A percentile compares a stretch with the other conserved stretches of the same genome.
These are phyloP conservation scores for Mythimna pallens DNA, from an alignment of 2,888 invertebrate genomes.

Conservation along the genomic window DNA sequence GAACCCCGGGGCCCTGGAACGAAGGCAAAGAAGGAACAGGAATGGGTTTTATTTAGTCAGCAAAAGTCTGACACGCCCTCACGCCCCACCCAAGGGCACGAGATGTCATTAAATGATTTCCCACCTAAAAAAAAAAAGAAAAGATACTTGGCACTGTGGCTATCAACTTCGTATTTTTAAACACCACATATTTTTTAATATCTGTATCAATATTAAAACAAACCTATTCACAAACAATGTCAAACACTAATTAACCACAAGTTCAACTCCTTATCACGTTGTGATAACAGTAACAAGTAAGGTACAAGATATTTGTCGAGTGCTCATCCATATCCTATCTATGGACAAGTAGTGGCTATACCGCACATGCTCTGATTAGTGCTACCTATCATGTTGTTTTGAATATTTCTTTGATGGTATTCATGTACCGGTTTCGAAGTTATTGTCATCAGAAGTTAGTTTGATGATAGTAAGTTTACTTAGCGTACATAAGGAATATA, in stretches of 20 bases:
- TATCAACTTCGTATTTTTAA: background rate
- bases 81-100: no score
- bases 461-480: background rate
- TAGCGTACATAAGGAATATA: no score
- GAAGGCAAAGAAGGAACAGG: no score
- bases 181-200: background rate
- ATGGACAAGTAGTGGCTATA: slow-evolving; percentile 14
- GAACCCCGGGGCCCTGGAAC: no score
- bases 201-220: slow-evolving; percentile 7
- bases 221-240: slow-evolving; percentile 36
- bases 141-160: background rate
- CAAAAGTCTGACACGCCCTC: no score
- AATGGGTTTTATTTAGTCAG: no score
- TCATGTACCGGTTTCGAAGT: background rate
- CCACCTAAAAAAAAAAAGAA: no score
- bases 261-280: slow-evolving; percentile 36
- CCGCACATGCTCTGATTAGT: slow-evolving; percentile 10
- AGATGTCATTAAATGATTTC: no score
- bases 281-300: slow-evolving; percentile 35
- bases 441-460: background rate
- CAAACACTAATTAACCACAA: slow-evolving; percentile 37
- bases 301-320: slow-evolving; percentile 20
- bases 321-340: slow-evolving; percentile 37
- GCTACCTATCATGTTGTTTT: background rate
- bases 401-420: background rate